Evolutionary conservation across 2,888 invertebrate species (phyloP).

Genomic region (Thysanoteuthis rhombus): DNA sequence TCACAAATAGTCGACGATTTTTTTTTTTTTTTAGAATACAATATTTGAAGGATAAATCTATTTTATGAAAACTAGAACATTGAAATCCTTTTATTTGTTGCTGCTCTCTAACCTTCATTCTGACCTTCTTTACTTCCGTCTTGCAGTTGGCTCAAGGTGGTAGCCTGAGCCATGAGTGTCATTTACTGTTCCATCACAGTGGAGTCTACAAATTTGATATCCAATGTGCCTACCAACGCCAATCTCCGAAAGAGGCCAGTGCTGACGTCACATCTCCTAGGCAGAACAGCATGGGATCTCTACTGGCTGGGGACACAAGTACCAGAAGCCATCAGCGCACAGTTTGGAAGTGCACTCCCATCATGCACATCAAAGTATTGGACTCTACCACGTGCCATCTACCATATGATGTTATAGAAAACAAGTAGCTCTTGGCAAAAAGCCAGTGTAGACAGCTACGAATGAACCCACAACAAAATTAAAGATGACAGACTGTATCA

Average conservation of each 20-base stretch:
- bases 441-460: background rate
- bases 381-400: background rate
- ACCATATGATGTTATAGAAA: background rate
- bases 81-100: background rate
- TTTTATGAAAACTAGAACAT: no score
- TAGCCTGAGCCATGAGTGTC: conserved; percentile 20
- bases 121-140: no score
- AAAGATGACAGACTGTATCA: background rate
- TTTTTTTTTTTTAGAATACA: no score
- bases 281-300: background rate
- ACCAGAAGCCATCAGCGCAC: background rate
- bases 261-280: background rate
- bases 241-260: background rate
- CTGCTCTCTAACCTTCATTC: background rate
- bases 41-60: no score
- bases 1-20: no score
- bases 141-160: background rate
- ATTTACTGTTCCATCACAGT: background rate
- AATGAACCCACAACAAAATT: background rate
- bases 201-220: conserved; percentile 30
- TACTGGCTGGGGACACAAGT: background rate
- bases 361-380: conserved; percentile 23
- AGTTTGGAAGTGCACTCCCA: conserved; percentile 22
- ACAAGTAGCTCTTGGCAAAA: background rate
- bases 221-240: conserved; percentile 25